These are phyloP conservation scores for Pseudolaguvia tuberculata DNA, from an alignment of 2,113 vertebrate genomes.

Conservation along the genomic window DNA sequence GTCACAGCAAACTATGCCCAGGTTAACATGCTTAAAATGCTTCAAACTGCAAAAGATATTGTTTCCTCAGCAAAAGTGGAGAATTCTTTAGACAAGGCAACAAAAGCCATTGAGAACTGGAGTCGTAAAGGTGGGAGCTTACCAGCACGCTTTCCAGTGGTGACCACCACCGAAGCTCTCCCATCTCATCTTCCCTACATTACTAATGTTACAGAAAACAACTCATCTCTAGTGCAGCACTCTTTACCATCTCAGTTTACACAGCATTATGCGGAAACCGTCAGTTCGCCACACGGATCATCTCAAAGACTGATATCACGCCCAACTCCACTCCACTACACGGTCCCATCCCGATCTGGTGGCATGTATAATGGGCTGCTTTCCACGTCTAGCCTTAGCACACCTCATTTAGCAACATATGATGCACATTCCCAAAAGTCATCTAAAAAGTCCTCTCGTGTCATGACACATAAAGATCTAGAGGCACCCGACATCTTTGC, in stretches of 20 bases:
- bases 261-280: constrained; percentile 51
- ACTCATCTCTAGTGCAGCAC: constrained; percentile 52
- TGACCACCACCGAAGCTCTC: constrained; percentile 57
- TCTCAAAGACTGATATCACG: constrained; percentile 60
- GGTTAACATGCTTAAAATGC: constrained; percentile 91
- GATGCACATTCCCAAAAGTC: constrained; percentile 60
- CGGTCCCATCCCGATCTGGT: constrained; percentile 65
- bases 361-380: constrained; percentile 68
- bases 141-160: constrained; percentile 63
- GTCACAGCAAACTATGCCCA: constrained; percentile 86
- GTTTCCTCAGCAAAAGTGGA: constrained; percentile 85
- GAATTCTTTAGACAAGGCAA: constrained; percentile 85
- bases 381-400: constrained; percentile 66
- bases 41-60: constrained; percentile 90
- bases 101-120: constrained; percentile 87
- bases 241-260: constrained; percentile 56
- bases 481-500: constrained; percentile 73
- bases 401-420: constrained; percentile 67
- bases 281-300: constrained; percentile 52
- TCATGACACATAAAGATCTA: constrained; percentile 63
- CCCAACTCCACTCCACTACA: constrained; percentile 70
- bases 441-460: constrained; percentile 53
- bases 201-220: constrained; percentile 59
- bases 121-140: constrained; percentile 72
- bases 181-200: constrained; percentile 59